Evolutionary conservation across 2,888 invertebrate genomes (phyloP), one percentile per base, ranked within the genome.

Genomic region (Yponomeuta cagnagella): DNA sequence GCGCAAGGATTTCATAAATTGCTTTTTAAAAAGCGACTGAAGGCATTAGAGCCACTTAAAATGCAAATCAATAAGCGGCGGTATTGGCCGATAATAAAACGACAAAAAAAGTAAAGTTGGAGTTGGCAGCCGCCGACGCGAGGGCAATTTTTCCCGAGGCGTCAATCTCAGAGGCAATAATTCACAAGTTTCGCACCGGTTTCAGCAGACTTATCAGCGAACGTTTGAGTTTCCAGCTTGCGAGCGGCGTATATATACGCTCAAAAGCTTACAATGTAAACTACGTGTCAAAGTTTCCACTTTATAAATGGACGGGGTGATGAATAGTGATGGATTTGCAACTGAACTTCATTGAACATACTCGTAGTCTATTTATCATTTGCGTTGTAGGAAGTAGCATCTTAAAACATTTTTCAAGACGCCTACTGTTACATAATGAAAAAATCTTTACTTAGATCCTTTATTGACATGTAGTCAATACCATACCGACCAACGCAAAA

Each of bases 91-190:
- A 76, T 76, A 77, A 73, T 76, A 77, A 78, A 78, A 77, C 75
- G 30, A 31, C 74, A 76, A 75, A 71, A 33, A 75, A 75, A 75
- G 71, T 73, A 73, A 78, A 77, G 74, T 77, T 74, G 68, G 73
- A 71, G 23, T 70, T 65, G 70, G 72, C 72, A 73, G 75, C 70
- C 72, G 77, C 79, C 77, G 85, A 79, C 76, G 75, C 74, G 72
- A 76, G 76, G 80, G 84, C 82, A 84, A 88, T 87, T 87, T 89
- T 88, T 88, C 87, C 84, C 80, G 77, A 73, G 74, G 76, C 84
- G 80, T 87, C 87, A 87, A 83, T 83, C 85, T 87, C 85, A 81
- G 82, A 77, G 79, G 82, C 83, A 85, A 89, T 87, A 84, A 83
- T 82, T 87, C 84, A 85, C 79, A 81, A 84, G 78, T 84, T 84